phyloP scores from a whole-genome alignment of 2,113 vertebrate species.

The Alligator sinensis region DNA sequence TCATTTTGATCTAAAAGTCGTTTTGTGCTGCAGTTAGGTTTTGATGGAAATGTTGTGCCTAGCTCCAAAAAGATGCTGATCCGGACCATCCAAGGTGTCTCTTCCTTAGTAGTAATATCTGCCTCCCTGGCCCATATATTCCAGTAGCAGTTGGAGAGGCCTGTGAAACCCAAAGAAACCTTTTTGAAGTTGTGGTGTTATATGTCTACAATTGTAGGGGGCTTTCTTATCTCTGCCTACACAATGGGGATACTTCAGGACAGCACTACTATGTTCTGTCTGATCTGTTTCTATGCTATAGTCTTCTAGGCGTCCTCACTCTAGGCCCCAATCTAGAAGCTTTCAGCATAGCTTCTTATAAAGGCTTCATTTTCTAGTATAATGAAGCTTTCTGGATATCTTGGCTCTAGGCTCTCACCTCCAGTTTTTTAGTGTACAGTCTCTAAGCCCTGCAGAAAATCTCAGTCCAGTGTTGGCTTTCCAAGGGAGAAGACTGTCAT shows the following conservation, averaged over 20 bases:
- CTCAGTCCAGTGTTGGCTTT: background rate
- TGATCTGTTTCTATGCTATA: fast-evolving
- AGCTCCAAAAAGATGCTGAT: background rate
- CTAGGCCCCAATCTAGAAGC: background rate
- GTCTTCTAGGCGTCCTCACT: background rate
- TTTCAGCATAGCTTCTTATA: background rate
- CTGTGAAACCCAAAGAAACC: background rate
- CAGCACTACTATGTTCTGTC: background rate
- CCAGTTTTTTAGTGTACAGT: background rate
- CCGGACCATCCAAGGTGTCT: background rate
- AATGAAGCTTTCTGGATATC: background rate
- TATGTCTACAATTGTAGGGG: background rate
- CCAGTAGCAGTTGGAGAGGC: background rate
- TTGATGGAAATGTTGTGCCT: background rate
- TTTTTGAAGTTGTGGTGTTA: background rate
- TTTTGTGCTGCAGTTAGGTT: background rate
- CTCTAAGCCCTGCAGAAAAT: background rate
- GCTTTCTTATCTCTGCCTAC: background rate
- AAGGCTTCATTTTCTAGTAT: background rate
- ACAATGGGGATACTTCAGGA: background rate
- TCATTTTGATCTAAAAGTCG: background rate
- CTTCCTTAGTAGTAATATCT: background rate
- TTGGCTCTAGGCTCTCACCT: background rate
- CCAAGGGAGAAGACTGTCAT: background rate
- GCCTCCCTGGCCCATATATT: fast-evolving